phyloP scores from a whole-genome alignment of 1,140 invertebrate species.

The Grapholita molesta region DNA sequence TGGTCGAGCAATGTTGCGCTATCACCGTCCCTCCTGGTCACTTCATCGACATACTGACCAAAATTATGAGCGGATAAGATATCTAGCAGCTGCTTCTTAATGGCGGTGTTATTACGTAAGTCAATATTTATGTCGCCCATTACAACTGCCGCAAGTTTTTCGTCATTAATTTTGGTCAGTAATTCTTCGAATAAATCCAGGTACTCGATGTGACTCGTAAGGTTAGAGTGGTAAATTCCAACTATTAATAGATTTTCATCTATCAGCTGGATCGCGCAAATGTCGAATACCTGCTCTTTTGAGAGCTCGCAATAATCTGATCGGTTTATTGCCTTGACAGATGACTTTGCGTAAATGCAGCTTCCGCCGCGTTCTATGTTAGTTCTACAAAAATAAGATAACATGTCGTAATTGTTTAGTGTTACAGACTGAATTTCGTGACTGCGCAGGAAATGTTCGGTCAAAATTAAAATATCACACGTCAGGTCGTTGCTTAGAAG shows the following conservation, averaged over 20 bases:
- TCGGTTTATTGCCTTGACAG: neutral
- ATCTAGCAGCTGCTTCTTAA: neutral
- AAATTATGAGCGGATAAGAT: neutral
- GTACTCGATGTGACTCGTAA: neutral
- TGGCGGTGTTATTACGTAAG: neutral
- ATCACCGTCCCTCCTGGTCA: neutral
- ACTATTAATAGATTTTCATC: neutral
- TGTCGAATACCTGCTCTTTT: neutral
- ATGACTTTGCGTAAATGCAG: too few species aligned
- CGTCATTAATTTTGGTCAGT: neutral
- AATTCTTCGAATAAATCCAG: neutral
- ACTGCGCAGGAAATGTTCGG: too few species aligned
- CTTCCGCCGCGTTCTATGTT: too few species aligned
- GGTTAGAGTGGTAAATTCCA: neutral
- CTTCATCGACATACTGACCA: neutral
- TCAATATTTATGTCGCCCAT: neutral
- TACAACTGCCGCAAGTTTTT: neutral
- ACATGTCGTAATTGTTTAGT: too few species aligned
- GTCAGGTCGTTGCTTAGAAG: too few species aligned
- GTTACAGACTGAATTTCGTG: too few species aligned
- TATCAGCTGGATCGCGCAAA: neutral
- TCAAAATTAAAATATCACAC: too few species aligned
- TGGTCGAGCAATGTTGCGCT: neutral
- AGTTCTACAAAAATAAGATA: too few species aligned
- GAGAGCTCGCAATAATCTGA: neutral